Evolutionary conservation across 2,113 vertebrate species (phyloP).

Genomic region (Speoplatyrhinus poulsoni): DNA sequence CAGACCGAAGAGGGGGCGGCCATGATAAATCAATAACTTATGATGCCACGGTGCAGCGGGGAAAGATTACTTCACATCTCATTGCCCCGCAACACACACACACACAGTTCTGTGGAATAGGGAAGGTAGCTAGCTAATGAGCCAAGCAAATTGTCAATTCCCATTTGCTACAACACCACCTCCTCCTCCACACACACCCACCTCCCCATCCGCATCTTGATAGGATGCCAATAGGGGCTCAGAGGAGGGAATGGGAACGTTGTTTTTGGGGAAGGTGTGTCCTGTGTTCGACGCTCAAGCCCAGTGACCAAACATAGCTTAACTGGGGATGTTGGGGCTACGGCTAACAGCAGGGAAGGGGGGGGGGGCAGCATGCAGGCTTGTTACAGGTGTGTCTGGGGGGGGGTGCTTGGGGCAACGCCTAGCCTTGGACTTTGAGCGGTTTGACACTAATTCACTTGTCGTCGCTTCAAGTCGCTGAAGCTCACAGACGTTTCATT

Average conservation of each 20-base stretch:
- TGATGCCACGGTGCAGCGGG: conserved; percentile 18
- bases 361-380: too few relatives aligned
- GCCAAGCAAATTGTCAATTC: conserved; percentile 23
- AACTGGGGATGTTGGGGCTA: too few relatives aligned
- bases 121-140: conserved; percentile 9
- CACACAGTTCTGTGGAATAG: not conserved
- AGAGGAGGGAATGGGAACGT: conserved; percentile 19
- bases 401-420: too few relatives aligned
- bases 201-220: not conserved
- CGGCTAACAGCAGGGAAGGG: too few relatives aligned
- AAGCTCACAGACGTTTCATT: conserved; percentile 4
- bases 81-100: not conserved
- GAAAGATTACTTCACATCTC: conserved; percentile 26
- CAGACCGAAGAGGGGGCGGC: not conserved
- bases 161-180: conserved; percentile 37
- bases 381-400: too few relatives aligned
- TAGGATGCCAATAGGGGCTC: conserved; percentile 10
- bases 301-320: too few relatives aligned
- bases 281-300: too few relatives aligned
- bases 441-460: too few relatives aligned
- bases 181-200: not conserved
- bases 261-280: conserved; percentile 14
- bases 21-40: conserved; percentile 23
- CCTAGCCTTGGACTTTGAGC: too few relatives aligned
- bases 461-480: not conserved